Evolutionary conservation across 2,113 vertebrate species (phyloP).

Genomic region (Cavia porcellus): DNA sequence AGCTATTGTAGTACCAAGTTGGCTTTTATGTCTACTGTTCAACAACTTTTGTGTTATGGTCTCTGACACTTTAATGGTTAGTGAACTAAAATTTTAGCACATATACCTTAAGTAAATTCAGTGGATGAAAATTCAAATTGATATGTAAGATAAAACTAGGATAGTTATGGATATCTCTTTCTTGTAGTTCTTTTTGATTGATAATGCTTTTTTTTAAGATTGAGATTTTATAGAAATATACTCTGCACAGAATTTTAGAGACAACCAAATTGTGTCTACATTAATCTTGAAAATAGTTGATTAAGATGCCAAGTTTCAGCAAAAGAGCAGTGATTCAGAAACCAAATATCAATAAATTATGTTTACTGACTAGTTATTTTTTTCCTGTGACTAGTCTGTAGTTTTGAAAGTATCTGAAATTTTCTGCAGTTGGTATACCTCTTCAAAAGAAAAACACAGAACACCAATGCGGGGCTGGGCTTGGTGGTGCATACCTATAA

Average conservation of each 20-base stretch:
- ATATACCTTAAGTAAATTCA: slow-evolving; percentile 28
- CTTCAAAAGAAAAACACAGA: not conserved
- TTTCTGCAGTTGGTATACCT: slow-evolving; percentile 25
- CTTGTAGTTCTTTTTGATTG: slow-evolving; percentile 27
- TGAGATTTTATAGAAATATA: slow-evolving; percentile 45
- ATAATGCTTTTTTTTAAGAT: not conserved
- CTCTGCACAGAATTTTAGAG: slow-evolving; percentile 24
- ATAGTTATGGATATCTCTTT: not conserved
- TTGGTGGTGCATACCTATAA: too few relatives aligned
- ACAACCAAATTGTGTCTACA: not conserved
- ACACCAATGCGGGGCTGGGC: not conserved
- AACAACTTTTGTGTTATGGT: not conserved
- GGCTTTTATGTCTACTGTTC: not conserved
- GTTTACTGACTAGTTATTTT: not conserved
- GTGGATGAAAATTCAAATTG: slow-evolving; percentile 31
- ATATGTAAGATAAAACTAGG: not conserved
- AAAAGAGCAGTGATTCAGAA: slow-evolving; percentile 45
- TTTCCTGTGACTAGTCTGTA: not conserved
- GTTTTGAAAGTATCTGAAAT: not conserved
- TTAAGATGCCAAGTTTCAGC: not conserved
- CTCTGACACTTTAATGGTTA: not conserved
- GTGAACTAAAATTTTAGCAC: slow-evolving; percentile 19
- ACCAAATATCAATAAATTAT: slow-evolving; percentile 6
- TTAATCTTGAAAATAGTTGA: slow-evolving; percentile 28
- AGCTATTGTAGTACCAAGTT: not conserved